Conservation (phyloP, 2,113 vertebrate species). For the Gadus macrocephalus region DNA sequence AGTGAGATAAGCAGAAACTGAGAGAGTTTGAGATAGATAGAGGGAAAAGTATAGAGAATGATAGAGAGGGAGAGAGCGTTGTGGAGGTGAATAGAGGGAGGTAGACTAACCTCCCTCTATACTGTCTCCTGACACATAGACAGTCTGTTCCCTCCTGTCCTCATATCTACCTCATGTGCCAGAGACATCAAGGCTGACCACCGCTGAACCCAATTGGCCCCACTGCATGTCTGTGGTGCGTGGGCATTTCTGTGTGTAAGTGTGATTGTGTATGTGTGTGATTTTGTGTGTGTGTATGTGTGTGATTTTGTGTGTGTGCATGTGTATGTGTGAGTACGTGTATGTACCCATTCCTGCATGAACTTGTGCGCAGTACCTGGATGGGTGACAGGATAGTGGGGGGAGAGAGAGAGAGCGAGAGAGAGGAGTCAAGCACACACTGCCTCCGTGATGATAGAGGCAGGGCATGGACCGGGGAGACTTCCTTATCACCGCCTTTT, state of each 20-base stretch:
- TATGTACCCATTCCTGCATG: neutral
- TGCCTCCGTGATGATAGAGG: slow-evolving; percentile 46
- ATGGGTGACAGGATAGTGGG: slow-evolving; percentile 15
- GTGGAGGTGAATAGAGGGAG: neutral
- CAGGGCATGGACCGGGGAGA: slow-evolving; percentile 23
- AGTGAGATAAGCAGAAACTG: too few species aligned
- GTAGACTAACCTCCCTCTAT: slow-evolving; percentile 30
- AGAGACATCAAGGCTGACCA: slow-evolving; percentile 77
- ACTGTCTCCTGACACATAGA: slow-evolving; percentile 65
- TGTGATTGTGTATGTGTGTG: neutral
- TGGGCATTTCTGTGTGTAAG: neutral
- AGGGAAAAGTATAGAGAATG: neutral
- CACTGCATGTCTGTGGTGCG: neutral
- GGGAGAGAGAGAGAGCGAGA: slow-evolving; percentile 38
- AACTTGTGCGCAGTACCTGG: neutral
- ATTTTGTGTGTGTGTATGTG: neutral
- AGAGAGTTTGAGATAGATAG: too few species aligned
- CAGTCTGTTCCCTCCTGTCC: slow-evolving; percentile 73
- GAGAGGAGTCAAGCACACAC: slow-evolving; percentile 52
- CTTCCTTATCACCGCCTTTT: slow-evolving; percentile 24
- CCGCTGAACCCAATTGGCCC: too few species aligned
- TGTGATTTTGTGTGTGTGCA: slow-evolving; percentile 3
- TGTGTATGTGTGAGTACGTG: slow-evolving; percentile 14
- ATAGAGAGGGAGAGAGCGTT: neutral
- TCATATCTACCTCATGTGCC: slow-evolving; percentile 78